Evolutionary conservation across 2,797 vertebrate genomes (phyloP).

Genomic region (Hypotaenidia philippensis): DNA sequence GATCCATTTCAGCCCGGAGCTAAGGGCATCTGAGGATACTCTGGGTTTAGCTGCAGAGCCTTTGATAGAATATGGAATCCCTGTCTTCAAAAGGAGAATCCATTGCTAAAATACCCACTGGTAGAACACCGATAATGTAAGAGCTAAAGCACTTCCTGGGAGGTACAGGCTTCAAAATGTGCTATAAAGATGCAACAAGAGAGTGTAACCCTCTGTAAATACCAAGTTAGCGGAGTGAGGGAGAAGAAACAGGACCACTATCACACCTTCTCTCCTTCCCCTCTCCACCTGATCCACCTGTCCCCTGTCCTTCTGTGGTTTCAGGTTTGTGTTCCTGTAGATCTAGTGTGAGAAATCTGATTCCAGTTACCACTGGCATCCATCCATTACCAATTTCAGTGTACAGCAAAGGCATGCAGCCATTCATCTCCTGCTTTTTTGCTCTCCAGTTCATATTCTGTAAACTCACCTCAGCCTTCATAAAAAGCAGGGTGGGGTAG

Average conservation of each 20-base stretch:
- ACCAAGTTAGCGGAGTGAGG: not conserved
- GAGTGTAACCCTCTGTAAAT: not conserved
- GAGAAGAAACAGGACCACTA: not conserved
- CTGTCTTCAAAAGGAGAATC: not conserved
- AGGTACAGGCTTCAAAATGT: not conserved
- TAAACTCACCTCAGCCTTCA: not conserved
- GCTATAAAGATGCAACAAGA: not conserved
- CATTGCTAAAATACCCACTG: not conserved
- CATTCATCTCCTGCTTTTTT: not conserved
- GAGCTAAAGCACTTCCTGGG: not conserved
- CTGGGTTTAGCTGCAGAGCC: not conserved
- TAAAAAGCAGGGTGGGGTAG: too few relatives aligned
- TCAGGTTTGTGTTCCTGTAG: not conserved
- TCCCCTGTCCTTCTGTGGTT: not conserved
- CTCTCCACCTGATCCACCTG: not conserved
- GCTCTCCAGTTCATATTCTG: not conserved
- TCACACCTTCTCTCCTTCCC: not conserved
- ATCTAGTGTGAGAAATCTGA: not conserved
- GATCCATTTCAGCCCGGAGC: not conserved
- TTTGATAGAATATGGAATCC: not conserved
- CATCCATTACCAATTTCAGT: not conserved
- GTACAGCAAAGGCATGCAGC: accelerated
- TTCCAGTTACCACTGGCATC: not conserved
- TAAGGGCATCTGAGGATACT: not conserved
- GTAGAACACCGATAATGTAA: not conserved